A percentile compares a stretch with the other conserved stretches of the same genome.
Evolutionary conservation across 1,140 invertebrate genomes (phyloP).

Genomic region (Tribolium castaneum): DNA sequence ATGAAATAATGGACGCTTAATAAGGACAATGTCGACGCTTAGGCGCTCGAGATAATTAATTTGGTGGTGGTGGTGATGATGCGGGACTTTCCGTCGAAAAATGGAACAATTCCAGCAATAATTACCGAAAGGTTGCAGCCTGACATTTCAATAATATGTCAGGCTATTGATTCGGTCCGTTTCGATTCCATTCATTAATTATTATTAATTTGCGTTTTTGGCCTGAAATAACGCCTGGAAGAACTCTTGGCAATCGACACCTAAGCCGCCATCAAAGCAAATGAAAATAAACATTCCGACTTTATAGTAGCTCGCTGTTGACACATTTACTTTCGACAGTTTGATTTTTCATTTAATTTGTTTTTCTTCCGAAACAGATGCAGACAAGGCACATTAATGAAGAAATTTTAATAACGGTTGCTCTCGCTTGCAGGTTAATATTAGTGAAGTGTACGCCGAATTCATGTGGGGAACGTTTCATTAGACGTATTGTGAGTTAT

Average conservation of each 20-base stretch:
- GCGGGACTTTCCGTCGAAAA: background rate
- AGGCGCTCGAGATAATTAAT: conserved; percentile 9
- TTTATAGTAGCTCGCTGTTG: conserved; percentile 16
- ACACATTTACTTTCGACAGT: conserved; percentile 1
- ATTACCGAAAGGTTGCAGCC: background rate
- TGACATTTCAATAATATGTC: background rate
- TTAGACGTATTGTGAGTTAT: conserved; percentile 40
- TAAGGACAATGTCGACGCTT: conserved; percentile 18
- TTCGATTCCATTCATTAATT: background rate
- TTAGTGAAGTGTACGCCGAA: conserved; percentile 19
- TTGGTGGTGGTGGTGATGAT: background rate
- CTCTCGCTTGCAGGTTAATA: conserved; percentile 11
- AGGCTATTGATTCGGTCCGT: background rate
- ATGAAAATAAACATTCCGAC: conserved; percentile 9
- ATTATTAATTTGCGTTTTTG: background rate
- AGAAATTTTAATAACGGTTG: conserved; percentile 39
- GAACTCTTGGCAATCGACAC: conserved; percentile 1
- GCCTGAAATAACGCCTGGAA: background rate
- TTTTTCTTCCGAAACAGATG: background rate
- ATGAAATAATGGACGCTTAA: conserved; percentile 38
- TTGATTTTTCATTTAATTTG: background rate
- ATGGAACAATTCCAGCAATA: background rate
- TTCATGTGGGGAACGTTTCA: conserved; percentile 38
- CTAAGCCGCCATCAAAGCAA: conserved; percentile 1
- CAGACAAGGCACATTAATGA: conserved; percentile 34